Evolutionary conservation across 1,140 invertebrate species (phyloP), one percentile per base, ranked within the genome.

Genomic region (Oryctes rhinoceros): DNA sequence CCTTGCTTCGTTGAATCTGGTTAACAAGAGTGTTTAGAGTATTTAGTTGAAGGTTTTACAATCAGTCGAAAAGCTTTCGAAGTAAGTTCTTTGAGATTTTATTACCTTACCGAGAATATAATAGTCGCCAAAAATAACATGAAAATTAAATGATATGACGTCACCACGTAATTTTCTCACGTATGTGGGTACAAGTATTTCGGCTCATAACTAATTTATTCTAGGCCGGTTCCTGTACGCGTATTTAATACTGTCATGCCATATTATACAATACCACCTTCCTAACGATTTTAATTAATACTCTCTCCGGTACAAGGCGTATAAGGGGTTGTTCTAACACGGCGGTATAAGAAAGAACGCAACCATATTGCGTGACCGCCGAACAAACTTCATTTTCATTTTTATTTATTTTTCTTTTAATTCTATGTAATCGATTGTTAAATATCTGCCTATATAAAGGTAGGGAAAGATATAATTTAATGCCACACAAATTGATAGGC

Each of bases 391-490:
- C 7, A 37, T 71, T 71, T 71, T 37, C 65, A 30, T 71, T 71
- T 71, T 24, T 71, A 71, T 71, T 71, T 71, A 71, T 71, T 71
- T 71, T 71, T 5, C 20, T 71, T 71, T 71, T 71, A 71, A 71
- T 35, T 30, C 65, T 71, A 71, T 71, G 24, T 71, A 71, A 71
- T 71, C 65, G 65, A 71, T 59, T 59, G 65, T 24, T 71, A 71
- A 71, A 35, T 71, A 71, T 71, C 24, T 35, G 24, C 65, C 9
- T 30, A 24, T 71, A 71, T 20, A 15, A 71, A 15, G 65, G 15
- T 18, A 18, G 35, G 65, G 65, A 30, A 35, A 30, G 3, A 71
- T 35, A 9, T 67, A 67, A 67, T 35, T 20, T 71, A 59, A 59
- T 59, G 15, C 53, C 53, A 18, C n/a, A n/a, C 53, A 18, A 18